Percentiles rank a stretch among this genome's conserved stretches.
These are phyloP conservation scores for Dermolepida albohirtum DNA, from an alignment of 2,888 invertebrate species.

Conservation along the genomic window DNA sequence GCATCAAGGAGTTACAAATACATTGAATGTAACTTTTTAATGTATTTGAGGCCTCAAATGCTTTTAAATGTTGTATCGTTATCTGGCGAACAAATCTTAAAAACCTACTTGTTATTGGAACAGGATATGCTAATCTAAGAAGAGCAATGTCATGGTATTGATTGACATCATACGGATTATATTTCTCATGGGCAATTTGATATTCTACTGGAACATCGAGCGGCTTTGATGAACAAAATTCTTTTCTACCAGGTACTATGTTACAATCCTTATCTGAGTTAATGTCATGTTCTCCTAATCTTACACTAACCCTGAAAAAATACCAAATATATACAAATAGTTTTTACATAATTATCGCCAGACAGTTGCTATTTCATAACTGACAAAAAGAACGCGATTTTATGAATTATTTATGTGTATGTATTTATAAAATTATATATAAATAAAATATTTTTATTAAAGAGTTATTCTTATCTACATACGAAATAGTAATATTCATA, in stretches of 20 bases:
- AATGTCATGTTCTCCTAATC: slow-evolving; percentile 77
- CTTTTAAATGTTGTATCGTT: too few species aligned
- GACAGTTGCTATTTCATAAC: too few species aligned
- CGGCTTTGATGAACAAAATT: slow-evolving; percentile 71
- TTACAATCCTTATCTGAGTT: slow-evolving; percentile 72
- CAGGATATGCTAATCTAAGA: slow-evolving; percentile 70
- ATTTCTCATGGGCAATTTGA: slow-evolving; percentile 74
- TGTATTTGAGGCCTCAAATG: too few species aligned
- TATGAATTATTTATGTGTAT: too few species aligned
- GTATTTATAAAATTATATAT: too few species aligned
- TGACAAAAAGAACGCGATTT: too few species aligned
- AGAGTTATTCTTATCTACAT: too few species aligned
- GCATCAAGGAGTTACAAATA: too few species aligned
- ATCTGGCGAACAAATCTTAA: too few species aligned
- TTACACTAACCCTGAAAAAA: slow-evolving; percentile 67
- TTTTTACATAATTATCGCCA: background rate
- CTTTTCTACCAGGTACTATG: slow-evolving; percentile 43
- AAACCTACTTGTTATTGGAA: slow-evolving; percentile 67
- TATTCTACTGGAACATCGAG: slow-evolving; percentile 73
- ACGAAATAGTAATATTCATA: too few species aligned
- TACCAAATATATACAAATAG: background rate
- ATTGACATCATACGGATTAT: slow-evolving; percentile 69
- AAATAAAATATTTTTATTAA: too few species aligned
- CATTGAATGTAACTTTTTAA: too few species aligned
- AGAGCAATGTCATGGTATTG: slow-evolving; percentile 81